These are phyloP conservation scores for Bacillus rossius DNA, from an alignment of 1,140 invertebrate species.

Conservation along the genomic window DNA sequence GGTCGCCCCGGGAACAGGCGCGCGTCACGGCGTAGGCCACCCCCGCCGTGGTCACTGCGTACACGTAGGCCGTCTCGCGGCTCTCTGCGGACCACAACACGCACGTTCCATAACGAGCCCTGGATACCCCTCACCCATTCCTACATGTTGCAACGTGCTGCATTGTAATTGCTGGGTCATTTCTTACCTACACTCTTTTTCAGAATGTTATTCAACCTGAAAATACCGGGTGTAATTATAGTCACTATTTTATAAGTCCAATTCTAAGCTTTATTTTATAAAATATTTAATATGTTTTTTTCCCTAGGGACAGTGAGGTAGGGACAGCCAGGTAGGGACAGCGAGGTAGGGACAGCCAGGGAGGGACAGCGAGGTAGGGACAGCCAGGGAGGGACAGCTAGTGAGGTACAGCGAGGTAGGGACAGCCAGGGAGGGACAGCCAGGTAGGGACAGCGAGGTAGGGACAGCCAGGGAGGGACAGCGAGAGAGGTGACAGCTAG, in stretches of 20 bases:
- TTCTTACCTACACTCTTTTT: too few species aligned
- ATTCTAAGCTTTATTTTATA: too few species aligned
- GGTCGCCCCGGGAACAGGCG: conserved; percentile 79
- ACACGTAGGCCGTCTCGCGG: conserved; percentile 76
- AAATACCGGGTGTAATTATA: too few species aligned
- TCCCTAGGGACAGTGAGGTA: too few species aligned
- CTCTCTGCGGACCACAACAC: conserved; percentile 55
- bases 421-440: neutral
- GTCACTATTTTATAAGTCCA: neutral
- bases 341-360: neutral
- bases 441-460: neutral
- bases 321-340: neutral
- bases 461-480: neutral
- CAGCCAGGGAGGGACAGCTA: neutral
- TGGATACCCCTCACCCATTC: neutral
- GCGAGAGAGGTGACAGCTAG: neutral
- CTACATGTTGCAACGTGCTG: neutral
- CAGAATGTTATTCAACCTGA: too few species aligned
- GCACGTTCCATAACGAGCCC: neutral
- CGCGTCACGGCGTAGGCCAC: conserved; percentile 87
- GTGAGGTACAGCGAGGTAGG: neutral
- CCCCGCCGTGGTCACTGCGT: conserved; percentile 81
- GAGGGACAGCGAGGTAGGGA: neutral
- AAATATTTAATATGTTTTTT: too few species aligned
- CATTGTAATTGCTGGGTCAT: neutral